Percentiles rank a stretch among this genome's conserved stretches.
Conservation (phyloP, 2,888 invertebrate genomes). For the Drosophila mercatorum region DNA sequence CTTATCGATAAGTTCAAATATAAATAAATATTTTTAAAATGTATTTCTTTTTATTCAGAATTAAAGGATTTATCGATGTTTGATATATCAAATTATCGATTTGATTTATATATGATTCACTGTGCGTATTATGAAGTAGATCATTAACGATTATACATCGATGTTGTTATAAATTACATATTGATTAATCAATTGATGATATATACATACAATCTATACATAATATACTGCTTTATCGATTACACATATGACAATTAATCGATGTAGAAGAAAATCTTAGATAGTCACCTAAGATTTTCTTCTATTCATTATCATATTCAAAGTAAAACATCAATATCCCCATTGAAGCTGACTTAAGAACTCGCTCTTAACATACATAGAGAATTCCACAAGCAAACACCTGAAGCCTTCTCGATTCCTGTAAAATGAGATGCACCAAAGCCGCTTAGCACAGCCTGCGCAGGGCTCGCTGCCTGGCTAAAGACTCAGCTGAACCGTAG, state of each 20-base stretch:
- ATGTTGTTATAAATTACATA: neutral
- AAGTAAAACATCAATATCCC: neutral
- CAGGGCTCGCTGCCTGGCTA: neutral
- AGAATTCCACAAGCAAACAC: neutral
- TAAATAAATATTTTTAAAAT: no score
- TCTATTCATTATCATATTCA: neutral
- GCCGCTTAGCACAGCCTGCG: constrained; percentile 44
- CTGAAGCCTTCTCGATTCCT: constrained; percentile 12
- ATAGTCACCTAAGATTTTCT: neutral
- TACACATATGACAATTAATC: no score
- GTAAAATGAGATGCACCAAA: constrained; percentile 44
- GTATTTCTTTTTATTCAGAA: no score
- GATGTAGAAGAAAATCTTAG: neutral
- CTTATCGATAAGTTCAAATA: no score
- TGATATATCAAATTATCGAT: no score
- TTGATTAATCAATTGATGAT: neutral
- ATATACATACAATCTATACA: neutral
- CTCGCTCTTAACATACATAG: neutral
- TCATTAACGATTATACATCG: neutral
- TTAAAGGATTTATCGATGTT: no score
- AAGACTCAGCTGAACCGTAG: constrained; percentile 35
- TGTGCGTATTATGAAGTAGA: no score
- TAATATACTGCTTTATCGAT: no score
- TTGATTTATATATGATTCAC: no score
- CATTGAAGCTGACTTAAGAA: neutral